Base-by-base conservation (phyloP, 2,113 vertebrate species). In the Ursus arctos region DNA sequence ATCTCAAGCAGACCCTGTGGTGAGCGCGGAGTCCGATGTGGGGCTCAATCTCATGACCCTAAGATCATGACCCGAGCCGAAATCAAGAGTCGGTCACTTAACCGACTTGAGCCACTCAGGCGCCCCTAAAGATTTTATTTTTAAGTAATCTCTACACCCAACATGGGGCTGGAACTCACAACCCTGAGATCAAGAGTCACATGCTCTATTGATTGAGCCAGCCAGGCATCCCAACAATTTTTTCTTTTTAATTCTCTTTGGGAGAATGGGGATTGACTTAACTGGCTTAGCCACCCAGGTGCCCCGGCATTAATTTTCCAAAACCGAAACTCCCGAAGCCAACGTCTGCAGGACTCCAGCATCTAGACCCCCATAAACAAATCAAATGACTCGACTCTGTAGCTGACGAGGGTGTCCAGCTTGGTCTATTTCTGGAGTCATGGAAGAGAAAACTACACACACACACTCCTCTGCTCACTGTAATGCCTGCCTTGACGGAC, bases 301-400 rank as follows among this genome's bases (percentile, higher is more conserved):
- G 33, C 67, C 67, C 33, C 1, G 13, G 57, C 22, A 82, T 82
- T 92, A 80, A 77, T 36, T 89, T 89, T 97, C 91, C 55, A 97
- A 86, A 91, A 71, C 6, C 9, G 63, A 95, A 85, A 89, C 16
- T 87, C 84, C 16, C 57, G 63, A 87, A 94, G 67, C 31, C 24
- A 97, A 88, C 19, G 24, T 94, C 10, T 43, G 31, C 2, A 24
- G 88, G 21, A 96, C 55, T 96, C 49, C 12, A 82, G 36, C 28
- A 77, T 77, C 83, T 77, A 57, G 31, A 92, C 24, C 90, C 24
- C 49, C 47, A 96, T 15, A 53, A 97, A 69, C 49, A 92, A 97
- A 94, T 55, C 72, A 95, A 93, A 91, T 81, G 36, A 81, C 53
- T 59, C 2, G 16, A 61, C 67, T 95, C 83, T 94, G 71, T 1